A percentile compares a stretch with the other conserved stretches of the same genome.
phyloP scores from a whole-genome alignment of 2,888 invertebrate genomes.

The Cheilosia scutellata region DNA sequence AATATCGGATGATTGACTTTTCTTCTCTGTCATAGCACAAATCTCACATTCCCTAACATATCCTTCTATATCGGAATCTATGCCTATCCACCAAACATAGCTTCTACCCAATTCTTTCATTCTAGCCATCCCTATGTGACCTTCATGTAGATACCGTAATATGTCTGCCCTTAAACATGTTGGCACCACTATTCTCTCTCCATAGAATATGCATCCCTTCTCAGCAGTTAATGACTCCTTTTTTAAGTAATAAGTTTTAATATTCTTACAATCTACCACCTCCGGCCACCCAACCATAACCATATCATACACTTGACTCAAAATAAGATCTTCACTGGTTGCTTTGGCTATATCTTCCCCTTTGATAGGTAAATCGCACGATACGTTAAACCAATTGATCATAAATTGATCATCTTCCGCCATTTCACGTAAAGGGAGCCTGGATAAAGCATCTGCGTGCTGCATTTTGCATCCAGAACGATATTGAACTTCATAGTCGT shows the following conservation, averaged over 20 bases:
- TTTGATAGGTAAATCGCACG: constrained; percentile 40
- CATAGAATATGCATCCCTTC: constrained; percentile 6
- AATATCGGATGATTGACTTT: no score
- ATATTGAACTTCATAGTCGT: no score
- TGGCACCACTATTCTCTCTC: constrained; percentile 70
- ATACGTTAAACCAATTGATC: constrained; percentile 53
- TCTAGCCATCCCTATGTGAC: constrained; percentile 78
- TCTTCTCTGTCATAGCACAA: no score
- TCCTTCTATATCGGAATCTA: not conserved
- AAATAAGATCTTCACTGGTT: constrained; percentile 1
- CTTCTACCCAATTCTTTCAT: constrained; percentile 78
- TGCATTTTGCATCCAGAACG: not conserved
- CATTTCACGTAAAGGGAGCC: constrained; percentile 48
- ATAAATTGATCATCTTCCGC: constrained; percentile 36
- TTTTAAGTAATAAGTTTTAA: no score
- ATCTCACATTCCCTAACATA: no score
- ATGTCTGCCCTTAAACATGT: constrained; percentile 56
- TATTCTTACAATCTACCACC: no score
- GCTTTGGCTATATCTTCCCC: constrained; percentile 20
- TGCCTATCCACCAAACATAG: constrained; percentile 78
- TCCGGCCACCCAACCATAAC: not conserved
- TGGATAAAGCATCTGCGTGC: constrained; percentile 70
- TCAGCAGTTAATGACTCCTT: not conserved
- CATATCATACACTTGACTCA: not conserved
- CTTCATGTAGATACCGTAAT: constrained; percentile 77